Evolutionary conservation across 1,140 invertebrate genomes (phyloP), one percentile per base, ranked within the genome.

Genomic region (Stegodyphus dumicola): DNA sequence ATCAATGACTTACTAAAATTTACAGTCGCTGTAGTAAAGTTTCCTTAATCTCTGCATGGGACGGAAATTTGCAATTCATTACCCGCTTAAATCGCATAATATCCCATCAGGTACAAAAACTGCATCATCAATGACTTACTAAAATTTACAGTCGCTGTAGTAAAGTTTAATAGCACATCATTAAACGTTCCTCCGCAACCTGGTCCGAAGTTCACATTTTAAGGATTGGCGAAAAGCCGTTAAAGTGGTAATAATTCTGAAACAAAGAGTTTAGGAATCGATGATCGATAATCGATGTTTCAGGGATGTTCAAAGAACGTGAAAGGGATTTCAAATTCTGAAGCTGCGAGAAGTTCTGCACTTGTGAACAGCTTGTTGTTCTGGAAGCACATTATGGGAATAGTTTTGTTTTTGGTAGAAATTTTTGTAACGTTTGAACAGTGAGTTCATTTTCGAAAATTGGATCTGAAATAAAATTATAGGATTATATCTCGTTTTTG

Each of bases 241-340:
- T 80, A 80, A 80, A 80, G 78, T 80, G 67, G 78, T 80, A 80
- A 80, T 80, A 80, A 80, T 80, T 80, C 78, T n/a, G 69, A 65
- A 53, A 80, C 67, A 80, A 80, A 80, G 78, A 80, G 64, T 80
- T 79, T 80, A 64, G 53, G 71, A 80, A 80, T 80, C 78, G 78
- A 80, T 80, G 69, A 60, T 80, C 78, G 66, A 80, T 80, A 80
- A 80, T 80, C 78, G 69, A 80, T 80, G 64, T 71, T 18, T 69
- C 13, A 15, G n/a, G 33, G 56, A 60, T 60, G 1, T 9, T 60
- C 9, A 60, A 60, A 60, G 56, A 60, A 60, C 56, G 56, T 11
- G 56, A 11, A 15, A 60, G 56, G 56, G 33, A 33, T 33, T 33
- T 33, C 33, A 33, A 33, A 33, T 15, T 60, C 56, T 11, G 56